Conservation (phyloP, 1,140 invertebrate species). For the Agraylea sexmaculata region DNA sequence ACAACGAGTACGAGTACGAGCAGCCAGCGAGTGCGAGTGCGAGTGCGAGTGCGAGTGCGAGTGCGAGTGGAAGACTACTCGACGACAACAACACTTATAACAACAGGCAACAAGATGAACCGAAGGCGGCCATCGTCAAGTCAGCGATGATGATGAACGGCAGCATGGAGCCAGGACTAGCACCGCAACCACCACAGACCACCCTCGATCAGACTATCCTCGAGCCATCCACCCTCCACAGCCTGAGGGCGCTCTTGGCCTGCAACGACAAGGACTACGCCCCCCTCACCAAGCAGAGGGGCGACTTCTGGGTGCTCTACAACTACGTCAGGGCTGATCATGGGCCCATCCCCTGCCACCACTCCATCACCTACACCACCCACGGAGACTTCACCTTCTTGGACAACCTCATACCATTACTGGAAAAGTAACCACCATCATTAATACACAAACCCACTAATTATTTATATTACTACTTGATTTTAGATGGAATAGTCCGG, state of each 20-base stretch:
- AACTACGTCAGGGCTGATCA: constrained; percentile 63
- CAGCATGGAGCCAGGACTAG: constrained; percentile 25
- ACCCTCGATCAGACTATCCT: constrained; percentile 31
- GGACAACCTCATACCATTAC: constrained; percentile 71
- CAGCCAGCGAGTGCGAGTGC: constrained; percentile 23
- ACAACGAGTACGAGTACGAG: constrained; percentile 16
- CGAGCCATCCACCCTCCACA: constrained; percentile 26
- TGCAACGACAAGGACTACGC: constrained; percentile 55
- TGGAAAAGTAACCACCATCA: constrained; percentile 52
- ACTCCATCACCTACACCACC: constrained; percentile 80
- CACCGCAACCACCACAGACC: constrained; percentile 19
- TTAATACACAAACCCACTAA: too few relatives aligned
- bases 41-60: constrained; percentile 23
- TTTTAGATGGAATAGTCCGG: constrained; percentile 49
- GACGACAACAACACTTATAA: constrained; percentile 26
- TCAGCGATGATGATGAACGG: constrained; percentile 26
- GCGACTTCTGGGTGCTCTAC: constrained; percentile 60
- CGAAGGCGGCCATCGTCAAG: constrained; percentile 26
- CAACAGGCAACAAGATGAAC: constrained; percentile 30
- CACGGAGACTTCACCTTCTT: constrained; percentile 83
- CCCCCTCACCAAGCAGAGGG: constrained; percentile 21
- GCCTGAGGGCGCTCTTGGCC: constrained; percentile 32
- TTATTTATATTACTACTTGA: too few relatives aligned
- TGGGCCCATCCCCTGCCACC: constrained; percentile 54
- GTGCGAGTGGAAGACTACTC: constrained; percentile 2